Conservation (phyloP, 2,797 vertebrate species). For the Lacerta agilis region DNA sequence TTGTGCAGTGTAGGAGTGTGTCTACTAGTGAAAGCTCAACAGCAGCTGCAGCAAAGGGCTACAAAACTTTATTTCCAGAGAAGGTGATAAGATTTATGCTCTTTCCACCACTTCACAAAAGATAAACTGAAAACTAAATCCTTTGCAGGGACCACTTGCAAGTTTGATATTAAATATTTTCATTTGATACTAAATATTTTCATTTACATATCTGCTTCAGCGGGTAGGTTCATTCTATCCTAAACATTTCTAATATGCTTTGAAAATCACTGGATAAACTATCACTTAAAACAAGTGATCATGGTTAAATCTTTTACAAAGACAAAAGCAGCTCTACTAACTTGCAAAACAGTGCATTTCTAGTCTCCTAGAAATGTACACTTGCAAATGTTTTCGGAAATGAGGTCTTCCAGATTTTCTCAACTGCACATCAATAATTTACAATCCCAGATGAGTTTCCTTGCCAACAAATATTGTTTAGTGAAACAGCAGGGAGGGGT, state of each 20-base stretch:
- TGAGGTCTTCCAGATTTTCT: constrained; percentile 62
- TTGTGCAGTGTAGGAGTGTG: background rate
- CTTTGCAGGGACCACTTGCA: background rate
- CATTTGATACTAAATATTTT: no score
- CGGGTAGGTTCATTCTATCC: background rate
- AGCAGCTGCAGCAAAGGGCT: background rate
- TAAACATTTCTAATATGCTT: constrained; percentile 27
- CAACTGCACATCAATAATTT: constrained; percentile 72
- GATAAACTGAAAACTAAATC: background rate
- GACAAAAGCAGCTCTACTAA: constrained; percentile 24
- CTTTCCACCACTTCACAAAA: background rate
- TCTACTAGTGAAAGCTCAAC: background rate
- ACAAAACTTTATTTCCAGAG: background rate
- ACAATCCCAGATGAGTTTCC: constrained; percentile 72
- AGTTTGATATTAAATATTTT: background rate
- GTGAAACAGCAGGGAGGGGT: constrained; percentile 44
- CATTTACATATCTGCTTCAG: background rate
- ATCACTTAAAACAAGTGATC: constrained; percentile 32
- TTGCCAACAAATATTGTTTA: constrained; percentile 64
- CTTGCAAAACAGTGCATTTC: constrained; percentile 51
- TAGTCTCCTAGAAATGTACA: constrained; percentile 55
- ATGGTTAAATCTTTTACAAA: background rate
- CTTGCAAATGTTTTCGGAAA: constrained; percentile 66
- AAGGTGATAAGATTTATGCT: background rate
- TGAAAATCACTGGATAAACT: constrained; percentile 49